A percentile compares a stretch with the other conserved stretches of the same genome.
phyloP scores from a whole-genome alignment of 1,140 invertebrate genomes.

The Cyclargus thomasi region DNA sequence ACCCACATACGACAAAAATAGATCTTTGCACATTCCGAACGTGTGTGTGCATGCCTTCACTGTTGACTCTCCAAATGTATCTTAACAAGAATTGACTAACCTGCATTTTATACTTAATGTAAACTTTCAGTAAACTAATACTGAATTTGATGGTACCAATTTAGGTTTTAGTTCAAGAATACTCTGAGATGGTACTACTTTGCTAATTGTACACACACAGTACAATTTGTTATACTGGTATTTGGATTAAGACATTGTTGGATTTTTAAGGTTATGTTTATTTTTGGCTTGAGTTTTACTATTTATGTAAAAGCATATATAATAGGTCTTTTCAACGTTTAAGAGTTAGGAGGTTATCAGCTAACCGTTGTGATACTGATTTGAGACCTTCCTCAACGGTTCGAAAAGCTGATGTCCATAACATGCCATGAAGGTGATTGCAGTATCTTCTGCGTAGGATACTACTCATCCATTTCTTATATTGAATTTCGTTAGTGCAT shows the following conservation, averaged over 20 bases:
- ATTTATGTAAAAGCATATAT: constrained; percentile 14
- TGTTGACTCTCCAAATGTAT: too few relatives aligned
- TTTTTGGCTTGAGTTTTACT: constrained; percentile 14
- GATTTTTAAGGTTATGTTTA: constrained; percentile 21
- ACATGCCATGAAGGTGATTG: constrained; percentile 1
- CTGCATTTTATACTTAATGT: too few relatives aligned
- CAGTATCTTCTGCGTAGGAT: constrained; percentile 21
- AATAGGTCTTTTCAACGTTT: constrained; percentile 22
- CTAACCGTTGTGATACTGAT: constrained; percentile 14
- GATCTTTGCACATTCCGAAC: too few relatives aligned
- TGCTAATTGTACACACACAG: constrained; percentile 16
- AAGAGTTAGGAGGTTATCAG: constrained; percentile 18
- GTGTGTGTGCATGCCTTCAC: too few relatives aligned
- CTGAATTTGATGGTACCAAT: constrained; percentile 23
- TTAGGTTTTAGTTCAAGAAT: constrained; percentile 21
- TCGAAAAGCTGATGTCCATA: constrained; percentile 11
- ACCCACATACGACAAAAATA: too few relatives aligned
- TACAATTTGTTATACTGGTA: constrained; percentile 1
- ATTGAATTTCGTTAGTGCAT: not conserved
- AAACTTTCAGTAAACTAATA: too few relatives aligned
- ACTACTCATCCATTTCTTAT: constrained; percentile 12
- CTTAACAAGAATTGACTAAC: too few relatives aligned
- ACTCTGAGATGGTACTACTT: constrained; percentile 22
- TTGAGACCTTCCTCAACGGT: constrained; percentile 4
- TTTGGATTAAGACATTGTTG: constrained; percentile 14